Base-by-base conservation (phyloP, 2,888 invertebrate genomes). In the Drosophila phalerata region DNA sequence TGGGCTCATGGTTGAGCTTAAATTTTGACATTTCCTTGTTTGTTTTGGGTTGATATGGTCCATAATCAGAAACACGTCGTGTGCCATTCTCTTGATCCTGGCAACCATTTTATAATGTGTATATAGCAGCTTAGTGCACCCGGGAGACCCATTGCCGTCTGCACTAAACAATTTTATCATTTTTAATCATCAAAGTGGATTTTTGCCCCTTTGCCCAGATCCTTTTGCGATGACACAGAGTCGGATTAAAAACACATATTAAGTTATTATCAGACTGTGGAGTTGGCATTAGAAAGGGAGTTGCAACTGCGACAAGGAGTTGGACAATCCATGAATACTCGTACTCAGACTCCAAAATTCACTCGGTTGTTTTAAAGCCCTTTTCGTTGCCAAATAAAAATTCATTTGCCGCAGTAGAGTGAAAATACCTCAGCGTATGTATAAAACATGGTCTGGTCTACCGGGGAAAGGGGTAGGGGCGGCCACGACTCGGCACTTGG, bases 61-160 rank as follows among this genome's bases (percentile, higher is more conserved):
- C 77, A 65, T 69, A 82, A 87, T 82, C 88, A 85, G 74, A 88
- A 77, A 72, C 88, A 86, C 76, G 73, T 76, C 79, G 79, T 84
- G 57, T 71, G 61, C 68, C 73, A 58, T 79, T 69, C 37, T 60
- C 69, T 69, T 83, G 89, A 90, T 90, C 86, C 91, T 81, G 90
- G 82, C 90, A 88, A 86, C 91, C 91, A 91, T 90, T 92, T 92
- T 92, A 92, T 92, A 92, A 91, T 91, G 92, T 92, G 92, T 91
- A 90, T 92, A 92, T 92, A 91, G 91, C 91, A 90, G 91, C 90
- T 92, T 91, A 92, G 88, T 85, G 80, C 88, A 83, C 92, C 90
- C 92, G 66, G 71, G 90, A 85, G 91, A 87, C 81, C 79, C 86
- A 91, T 91, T 85, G 88, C 82, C 85, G 77, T 37, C 81, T 85